These are phyloP conservation scores for Nothocercus julius DNA, from an alignment of 2,113 vertebrate species.

Conservation along the genomic window DNA sequence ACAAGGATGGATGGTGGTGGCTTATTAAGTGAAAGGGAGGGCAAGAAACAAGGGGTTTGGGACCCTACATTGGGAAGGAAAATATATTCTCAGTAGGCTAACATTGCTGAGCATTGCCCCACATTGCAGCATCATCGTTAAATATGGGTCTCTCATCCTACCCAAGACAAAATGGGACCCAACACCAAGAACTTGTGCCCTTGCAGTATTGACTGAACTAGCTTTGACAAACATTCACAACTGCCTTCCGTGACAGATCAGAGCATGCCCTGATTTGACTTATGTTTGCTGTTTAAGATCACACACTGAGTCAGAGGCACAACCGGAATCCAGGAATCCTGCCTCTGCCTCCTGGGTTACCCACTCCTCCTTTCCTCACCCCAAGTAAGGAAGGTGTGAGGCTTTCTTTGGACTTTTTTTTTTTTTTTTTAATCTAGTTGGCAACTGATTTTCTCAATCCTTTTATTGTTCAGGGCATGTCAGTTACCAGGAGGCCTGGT, in stretches of 20 bases:
- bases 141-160: not conserved
- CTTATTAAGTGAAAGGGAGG: not conserved
- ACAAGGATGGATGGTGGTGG: accelerated
- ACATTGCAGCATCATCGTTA: not conserved
- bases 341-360: not conserved
- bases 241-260: not conserved
- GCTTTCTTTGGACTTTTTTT: not conserved
- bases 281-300: slow-evolving; percentile 27
- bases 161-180: not conserved
- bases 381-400: not conserved
- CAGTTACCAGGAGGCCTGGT: not conserved
- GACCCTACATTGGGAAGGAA: not conserved
- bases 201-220: not conserved
- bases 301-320: slow-evolving; percentile 13
- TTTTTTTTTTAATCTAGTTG: not conserved
- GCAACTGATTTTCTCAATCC: slow-evolving; percentile 6
- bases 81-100: not conserved
- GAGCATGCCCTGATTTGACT: slow-evolving; percentile 26
- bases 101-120: not conserved
- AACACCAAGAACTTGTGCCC: not conserved
- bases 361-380: not conserved
- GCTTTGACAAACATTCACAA: slow-evolving; percentile 4
- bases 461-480: not conserved
- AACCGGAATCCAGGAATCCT: slow-evolving; percentile 29
- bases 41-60: not conserved